Evolutionary conservation across 1,140 invertebrate genomes (phyloP).

Genomic region (Pygmarrhopalites habei): DNA sequence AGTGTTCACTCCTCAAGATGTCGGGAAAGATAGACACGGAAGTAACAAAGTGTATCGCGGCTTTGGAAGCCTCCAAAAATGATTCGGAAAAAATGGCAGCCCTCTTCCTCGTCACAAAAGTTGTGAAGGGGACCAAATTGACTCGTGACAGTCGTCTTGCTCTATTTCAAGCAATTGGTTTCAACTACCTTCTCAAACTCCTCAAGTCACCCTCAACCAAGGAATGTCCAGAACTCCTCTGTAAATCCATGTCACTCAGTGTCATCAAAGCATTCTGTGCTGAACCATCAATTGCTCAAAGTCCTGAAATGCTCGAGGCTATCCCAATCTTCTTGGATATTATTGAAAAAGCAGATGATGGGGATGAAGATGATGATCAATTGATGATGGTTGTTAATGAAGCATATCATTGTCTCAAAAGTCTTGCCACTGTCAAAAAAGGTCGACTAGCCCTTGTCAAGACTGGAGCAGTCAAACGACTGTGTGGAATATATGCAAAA

Average conservation of each 20-base stretch:
- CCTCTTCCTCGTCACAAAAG: conserved; percentile 80
- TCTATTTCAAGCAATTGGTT: conserved; percentile 81
- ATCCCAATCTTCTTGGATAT: conserved; percentile 74
- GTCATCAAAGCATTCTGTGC: conserved; percentile 73
- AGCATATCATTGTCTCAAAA: conserved; percentile 72
- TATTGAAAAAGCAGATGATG: conserved; percentile 68
- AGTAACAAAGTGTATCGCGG: conserved; percentile 70
- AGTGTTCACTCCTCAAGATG: no score
- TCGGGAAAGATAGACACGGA: conserved; percentile 55
- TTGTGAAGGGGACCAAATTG: conserved; percentile 72
- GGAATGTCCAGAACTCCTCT: conserved; percentile 75
- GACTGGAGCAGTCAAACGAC: conserved; percentile 65
- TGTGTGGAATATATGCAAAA: conserved; percentile 74
- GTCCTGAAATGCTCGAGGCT: conserved; percentile 70
- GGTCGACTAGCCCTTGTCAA: conserved; percentile 68
- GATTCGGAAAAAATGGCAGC: conserved; percentile 88
- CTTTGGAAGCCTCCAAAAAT: conserved; percentile 65
- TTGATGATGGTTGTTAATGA: conserved; percentile 74
- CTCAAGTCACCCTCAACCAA: conserved; percentile 64
- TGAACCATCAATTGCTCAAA: conserved; percentile 66
- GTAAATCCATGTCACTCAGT: conserved; percentile 79
- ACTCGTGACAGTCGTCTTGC: conserved; percentile 60
- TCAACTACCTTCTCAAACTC: conserved; percentile 70
- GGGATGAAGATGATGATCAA: conserved; percentile 68
- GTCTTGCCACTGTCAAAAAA: conserved; percentile 61